Evolutionary conservation across 2,113 vertebrate genomes (phyloP).

Genomic region (Meriones unguiculatus): DNA sequence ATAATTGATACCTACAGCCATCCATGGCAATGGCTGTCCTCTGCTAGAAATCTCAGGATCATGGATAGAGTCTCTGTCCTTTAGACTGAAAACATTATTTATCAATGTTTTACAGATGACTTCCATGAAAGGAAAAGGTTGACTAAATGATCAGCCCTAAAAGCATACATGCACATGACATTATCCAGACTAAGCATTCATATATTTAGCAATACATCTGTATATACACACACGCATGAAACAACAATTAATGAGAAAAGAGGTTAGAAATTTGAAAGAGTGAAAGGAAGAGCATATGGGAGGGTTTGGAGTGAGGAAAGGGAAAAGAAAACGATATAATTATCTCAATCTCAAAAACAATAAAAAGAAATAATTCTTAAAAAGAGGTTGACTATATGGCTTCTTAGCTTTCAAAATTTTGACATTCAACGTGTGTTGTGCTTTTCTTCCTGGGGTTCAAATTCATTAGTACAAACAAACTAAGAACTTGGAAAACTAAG

Average conservation of each 20-base stretch:
- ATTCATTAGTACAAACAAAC: background rate
- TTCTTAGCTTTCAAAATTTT: slow-evolving; percentile 14
- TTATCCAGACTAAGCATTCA: background rate
- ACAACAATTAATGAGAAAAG: background rate
- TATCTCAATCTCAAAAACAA: background rate
- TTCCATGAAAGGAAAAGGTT: background rate
- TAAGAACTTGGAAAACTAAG: background rate
- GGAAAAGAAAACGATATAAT: background rate
- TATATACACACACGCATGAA: background rate
- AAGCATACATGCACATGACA: background rate
- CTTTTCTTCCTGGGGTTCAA: background rate
- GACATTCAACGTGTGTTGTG: background rate
- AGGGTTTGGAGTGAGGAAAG: background rate
- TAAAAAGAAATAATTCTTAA: background rate
- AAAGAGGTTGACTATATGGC: background rate
- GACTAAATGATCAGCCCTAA: background rate
- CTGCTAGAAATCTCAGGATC: background rate
- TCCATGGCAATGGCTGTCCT: background rate
- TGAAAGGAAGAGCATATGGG: background rate
- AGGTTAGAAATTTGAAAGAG: background rate
- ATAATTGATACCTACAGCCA: background rate
- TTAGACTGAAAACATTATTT: background rate
- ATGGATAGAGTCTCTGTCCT: background rate
- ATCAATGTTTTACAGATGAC: background rate
- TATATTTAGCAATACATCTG: background rate